Evolutionary conservation across 2,888 invertebrate genomes (phyloP), one percentile per base, ranked within the genome.

Genomic region (Oscheius sp.): DNA sequence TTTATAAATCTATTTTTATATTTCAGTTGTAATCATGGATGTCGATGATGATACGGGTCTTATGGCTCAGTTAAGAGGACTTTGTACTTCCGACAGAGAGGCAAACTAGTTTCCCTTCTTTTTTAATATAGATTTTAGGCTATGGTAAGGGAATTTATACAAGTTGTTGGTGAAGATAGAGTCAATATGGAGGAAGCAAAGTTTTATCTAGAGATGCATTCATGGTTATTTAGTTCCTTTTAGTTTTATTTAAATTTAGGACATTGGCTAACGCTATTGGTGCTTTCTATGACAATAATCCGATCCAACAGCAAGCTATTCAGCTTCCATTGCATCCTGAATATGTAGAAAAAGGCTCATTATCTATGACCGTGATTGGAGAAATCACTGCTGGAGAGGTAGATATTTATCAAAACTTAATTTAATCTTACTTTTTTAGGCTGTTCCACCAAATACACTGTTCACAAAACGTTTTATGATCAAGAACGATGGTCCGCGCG

Each of bases 151-250:
- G 46, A 65, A 34, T 65, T 65, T 37, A 52, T 34, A 4, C 53
- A 52, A 37, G 39, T 65, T 27, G 25, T 65, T 15, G 65, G 65
- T 1, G 53, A 37, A 5, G 37, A 25, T 45, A 55, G 48, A 48
- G 52, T 76, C 17, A 73, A 73, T n/a, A 37, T 33, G 6, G 76
- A 76, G n/a, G 50, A 73, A 8, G 69, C 68, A n/a, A 55, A 73
- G 8, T 76, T 76, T 48, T 76, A 70, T 34, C 37, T 76, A 52
- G 76, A 76, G 57, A 45, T 76, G 17, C 65, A 66, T 0, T 71
- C 73, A 17, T 76, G 76, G 75, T 75, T 25, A 46, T 23, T 8
- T 17, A 23, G 34, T 50, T 3, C 27, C 20, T 1, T 2, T 0
- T 15, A 25, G 10, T 46, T 42, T 12, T 12, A n/a, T 34, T n/a